Evolutionary conservation across 2,797 vertebrate genomes (phyloP).

Genomic region (Macropus fuliginosus): DNA sequence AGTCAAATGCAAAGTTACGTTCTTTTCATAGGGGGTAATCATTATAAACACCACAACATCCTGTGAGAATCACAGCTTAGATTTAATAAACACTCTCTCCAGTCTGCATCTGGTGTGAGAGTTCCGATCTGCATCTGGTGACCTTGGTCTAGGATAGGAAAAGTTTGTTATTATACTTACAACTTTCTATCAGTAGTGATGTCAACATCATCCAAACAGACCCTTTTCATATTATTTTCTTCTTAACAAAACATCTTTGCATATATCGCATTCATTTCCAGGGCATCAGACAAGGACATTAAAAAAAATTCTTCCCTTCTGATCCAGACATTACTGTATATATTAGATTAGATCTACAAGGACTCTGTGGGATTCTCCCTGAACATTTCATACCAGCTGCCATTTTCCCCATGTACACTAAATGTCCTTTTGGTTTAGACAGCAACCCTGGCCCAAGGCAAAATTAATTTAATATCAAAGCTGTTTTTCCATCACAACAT

Average conservation of each 20-base stretch:
- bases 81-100: conserved; percentile 84
- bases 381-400: conserved; percentile 34
- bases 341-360: conserved; percentile 41
- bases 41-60: conserved; percentile 57
- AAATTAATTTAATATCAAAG: conserved; percentile 50
- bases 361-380: conserved; percentile 27
- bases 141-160: conserved; percentile 80
- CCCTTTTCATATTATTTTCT: conserved; percentile 59
- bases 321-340: conserved; percentile 28
- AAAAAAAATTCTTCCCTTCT: conserved; percentile 54
- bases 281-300: conserved; percentile 71
- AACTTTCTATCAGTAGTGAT: conserved; percentile 63
- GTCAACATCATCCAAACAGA: conserved; percentile 70
- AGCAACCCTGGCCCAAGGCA: conserved; percentile 53
- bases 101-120: conserved; percentile 77
- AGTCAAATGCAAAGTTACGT: conserved; percentile 69
- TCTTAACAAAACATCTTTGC: conserved; percentile 73
- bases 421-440: conserved; percentile 59
- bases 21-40: conserved; percentile 54
- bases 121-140: conserved; percentile 81
- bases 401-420: conserved; percentile 18
- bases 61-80: conserved; percentile 77
- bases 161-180: conserved; percentile 77
- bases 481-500: conserved; percentile 36
- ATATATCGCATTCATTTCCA: conserved; percentile 57